Percentiles rank a stretch among this genome's conserved stretches.
phyloP scores from a whole-genome alignment of 2,888 invertebrate species.

The Phytoseiulus persimilis region DNA sequence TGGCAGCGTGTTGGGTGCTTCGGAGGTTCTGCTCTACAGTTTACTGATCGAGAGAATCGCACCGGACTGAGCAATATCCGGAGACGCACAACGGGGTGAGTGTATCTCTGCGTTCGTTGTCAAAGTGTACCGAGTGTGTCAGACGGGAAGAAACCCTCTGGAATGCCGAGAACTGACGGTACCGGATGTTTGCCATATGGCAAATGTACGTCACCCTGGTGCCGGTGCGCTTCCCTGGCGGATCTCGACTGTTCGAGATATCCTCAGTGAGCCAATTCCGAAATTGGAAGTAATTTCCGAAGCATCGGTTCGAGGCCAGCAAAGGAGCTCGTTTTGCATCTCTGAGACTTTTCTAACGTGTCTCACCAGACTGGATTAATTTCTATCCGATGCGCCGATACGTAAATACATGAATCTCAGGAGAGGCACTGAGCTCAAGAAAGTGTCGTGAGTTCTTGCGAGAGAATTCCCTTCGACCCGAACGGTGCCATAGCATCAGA shows the following conservation, averaged over 20 bases:
- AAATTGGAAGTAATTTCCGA: too few relatives aligned
- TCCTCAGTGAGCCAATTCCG: too few relatives aligned
- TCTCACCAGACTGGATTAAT: too few relatives aligned
- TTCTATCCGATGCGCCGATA: too few relatives aligned
- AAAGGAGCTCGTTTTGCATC: too few relatives aligned
- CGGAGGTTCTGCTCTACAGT: not conserved
- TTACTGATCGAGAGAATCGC: not conserved
- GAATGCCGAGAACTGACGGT: not conserved
- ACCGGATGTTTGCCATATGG: not conserved
- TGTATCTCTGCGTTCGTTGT: not conserved
- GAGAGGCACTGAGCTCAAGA: too few relatives aligned
- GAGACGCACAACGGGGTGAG: not conserved
- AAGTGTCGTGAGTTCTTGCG: too few relatives aligned
- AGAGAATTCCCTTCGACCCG: too few relatives aligned
- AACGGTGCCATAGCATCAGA: too few relatives aligned
- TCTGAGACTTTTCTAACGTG: too few relatives aligned
- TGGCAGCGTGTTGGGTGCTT: not conserved
- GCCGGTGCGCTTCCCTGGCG: not conserved
- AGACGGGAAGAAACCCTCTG: not conserved
- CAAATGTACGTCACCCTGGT: not conserved
- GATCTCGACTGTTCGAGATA: not conserved
- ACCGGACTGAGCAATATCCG: not conserved
- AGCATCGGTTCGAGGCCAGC: too few relatives aligned
- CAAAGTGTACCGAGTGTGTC: not conserved
- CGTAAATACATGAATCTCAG: too few relatives aligned